Base-by-base conservation (phyloP, 2,113 vertebrate species). In the Actenoides hombroni region DNA sequence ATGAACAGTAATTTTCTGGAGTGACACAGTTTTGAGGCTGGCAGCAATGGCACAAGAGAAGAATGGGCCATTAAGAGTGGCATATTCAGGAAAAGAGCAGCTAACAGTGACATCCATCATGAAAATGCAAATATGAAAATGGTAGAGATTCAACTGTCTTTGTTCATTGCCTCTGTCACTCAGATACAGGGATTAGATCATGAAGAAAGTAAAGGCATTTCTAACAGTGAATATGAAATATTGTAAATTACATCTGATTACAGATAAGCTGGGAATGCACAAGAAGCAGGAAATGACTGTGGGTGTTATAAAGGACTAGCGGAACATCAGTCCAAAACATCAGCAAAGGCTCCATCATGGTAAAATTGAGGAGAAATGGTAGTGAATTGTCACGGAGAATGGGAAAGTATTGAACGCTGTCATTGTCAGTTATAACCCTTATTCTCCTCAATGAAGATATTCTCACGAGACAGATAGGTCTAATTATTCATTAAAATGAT, bases 141-240 rank as follows among this genome's bases (percentile, higher is more conserved):
- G 1, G 44, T 19, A 42, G 35, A 37, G 44, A 53, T 82, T 63
- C 0, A 0, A 24, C 9, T 78, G 37, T 42, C 46, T 84, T 80
- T 67, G 28, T 16, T 83, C 25, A 57, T 33, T 56, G 16, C 19
- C 21, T 91, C 49, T 64, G 42, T 74, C 31, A 75, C 15, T 70
- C 60, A 75, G 65, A 78, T 13, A 67, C 5, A 67, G 12, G 42
- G n/a, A 86, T 35, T 53, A 77, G 24, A 33, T 54, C 5, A 61
- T 59, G 37, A 70, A 61, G 28, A 49, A 77, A 77, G 21, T 23
- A 11, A 70, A 83, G 16, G 42, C 84, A 57, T 71, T 82, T 59
- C 48, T 84, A 57, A 63, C 28, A 82, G 65, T 51, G 33, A 87
- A 82, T 79, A 71, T 8, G 7, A 13, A 65, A 68, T 60, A 67